Percentiles rank a stretch among this genome's conserved stretches.
Conservation (phyloP, 1,140 invertebrate species). For the Bombus terrestris region DNA sequence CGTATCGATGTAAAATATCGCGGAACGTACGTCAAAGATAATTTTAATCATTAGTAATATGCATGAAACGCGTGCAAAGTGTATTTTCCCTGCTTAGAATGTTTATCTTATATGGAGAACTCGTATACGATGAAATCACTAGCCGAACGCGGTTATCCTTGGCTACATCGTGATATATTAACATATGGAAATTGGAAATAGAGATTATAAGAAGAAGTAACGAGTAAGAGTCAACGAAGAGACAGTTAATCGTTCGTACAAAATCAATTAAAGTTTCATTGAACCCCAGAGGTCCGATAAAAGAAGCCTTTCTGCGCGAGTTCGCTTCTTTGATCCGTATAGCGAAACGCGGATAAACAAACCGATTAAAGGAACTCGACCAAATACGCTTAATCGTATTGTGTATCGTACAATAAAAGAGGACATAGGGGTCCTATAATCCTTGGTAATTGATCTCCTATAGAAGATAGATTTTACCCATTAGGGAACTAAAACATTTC, state of each 20-base stretch:
- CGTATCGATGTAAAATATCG: slow-evolving; percentile 31
- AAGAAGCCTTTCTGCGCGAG: background rate
- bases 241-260: background rate
- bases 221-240: background rate
- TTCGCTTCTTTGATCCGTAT: background rate
- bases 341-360: background rate
- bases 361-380: slow-evolving; percentile 5
- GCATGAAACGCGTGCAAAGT: slow-evolving; percentile 24
- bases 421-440: background rate
- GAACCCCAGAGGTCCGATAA: background rate
- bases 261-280: slow-evolving; percentile 36
- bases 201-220: background rate
- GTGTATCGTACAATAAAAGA: background rate
- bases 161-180: background rate
- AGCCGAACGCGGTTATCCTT: background rate
- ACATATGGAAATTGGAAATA: no score
- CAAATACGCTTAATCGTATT: background rate
- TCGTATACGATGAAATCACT: slow-evolving; percentile 23
- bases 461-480: background rate
- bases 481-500: background rate
- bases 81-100: slow-evolving; percentile 15
- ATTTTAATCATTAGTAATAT: slow-evolving; percentile 41
- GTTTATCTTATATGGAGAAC: background rate
- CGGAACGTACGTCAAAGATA: slow-evolving; percentile 24
- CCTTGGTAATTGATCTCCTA: background rate